Base-by-base conservation (phyloP, 2,888 invertebrate species). In the Hymenopus coronatus region DNA sequence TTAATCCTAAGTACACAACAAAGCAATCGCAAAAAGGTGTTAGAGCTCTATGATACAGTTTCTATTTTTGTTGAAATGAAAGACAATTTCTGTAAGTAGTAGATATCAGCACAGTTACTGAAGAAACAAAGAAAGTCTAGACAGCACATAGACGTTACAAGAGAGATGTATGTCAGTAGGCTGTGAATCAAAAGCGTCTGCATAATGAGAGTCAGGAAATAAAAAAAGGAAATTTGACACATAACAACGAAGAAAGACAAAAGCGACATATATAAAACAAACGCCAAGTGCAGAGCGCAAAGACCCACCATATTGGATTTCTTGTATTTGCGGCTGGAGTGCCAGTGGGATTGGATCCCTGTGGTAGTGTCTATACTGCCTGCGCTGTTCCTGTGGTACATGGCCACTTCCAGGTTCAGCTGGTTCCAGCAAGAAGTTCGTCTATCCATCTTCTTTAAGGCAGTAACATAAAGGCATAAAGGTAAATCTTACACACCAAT, bases 371-470 rank as follows among this genome's bases (percentile, higher is more conserved):
- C 20, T 20, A 70, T 70, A 70, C 54, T 82, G 25, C 28, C 30
- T 14, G 28, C 25, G 30, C 25, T 84, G 84, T 20, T 70, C 85
- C 88, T 85, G 33, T 90, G 90, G 30, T 89, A 88, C 15, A 90
- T 28, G 84, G 89, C 89, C 92, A 88, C 92, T 92, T 90, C 93
- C 82, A 93, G 91, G 91, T 92, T 93, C 89, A 93, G 91, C 70
- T 92, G 92, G 90, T 93, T 93, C 94, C 94, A 94, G 90, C 92
- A 93, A 1, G 94, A 94, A 93, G 93, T 92, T 91, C 93, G 93
- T 90, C 93, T 92, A 90, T 93, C 93, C 93, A 93, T 93, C 84
- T 28, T 82, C 83, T 28, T 81, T 70, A 70, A 4, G 54, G 1
- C 9, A 15, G 15, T 54, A 54, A 4, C 20, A 70, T 25, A 20